A percentile compares a stretch with the other conserved stretches of the same genome.
Evolutionary conservation across 2,113 vertebrate species (phyloP).

Genomic region (Scolopax mira): DNA sequence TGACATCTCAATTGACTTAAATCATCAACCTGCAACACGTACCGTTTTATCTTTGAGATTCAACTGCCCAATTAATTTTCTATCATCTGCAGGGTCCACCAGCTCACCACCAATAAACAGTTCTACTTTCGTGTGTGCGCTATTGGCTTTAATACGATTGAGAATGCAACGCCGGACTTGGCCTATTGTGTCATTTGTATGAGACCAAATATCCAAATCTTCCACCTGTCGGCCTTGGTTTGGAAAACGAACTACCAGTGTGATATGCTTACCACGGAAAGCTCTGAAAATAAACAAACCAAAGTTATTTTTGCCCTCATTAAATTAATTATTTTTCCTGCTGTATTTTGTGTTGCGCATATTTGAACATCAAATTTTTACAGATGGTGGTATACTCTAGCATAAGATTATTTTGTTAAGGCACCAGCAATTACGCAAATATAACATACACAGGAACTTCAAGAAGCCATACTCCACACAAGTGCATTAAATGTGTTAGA

Average conservation of each 20-base stretch:
- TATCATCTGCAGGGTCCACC: conserved; percentile 96
- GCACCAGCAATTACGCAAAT: not conserved
- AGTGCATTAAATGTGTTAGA: not conserved
- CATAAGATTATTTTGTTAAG: not conserved
- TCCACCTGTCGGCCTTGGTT: conserved; percentile 98
- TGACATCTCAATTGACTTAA: not conserved
- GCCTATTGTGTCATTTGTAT: conserved; percentile 98
- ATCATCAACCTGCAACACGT: conserved; percentile 29
- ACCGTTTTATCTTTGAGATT: conserved; percentile 99
- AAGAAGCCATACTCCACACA: not conserved
- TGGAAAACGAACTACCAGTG: conserved; percentile 95
- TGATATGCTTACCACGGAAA: conserved; percentile 97
- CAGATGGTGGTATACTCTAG: not conserved
- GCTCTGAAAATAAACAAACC: conserved; percentile 78
- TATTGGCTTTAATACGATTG: conserved; percentile 96
- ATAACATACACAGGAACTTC: not conserved
- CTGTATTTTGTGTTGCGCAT: not conserved
- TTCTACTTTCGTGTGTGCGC: conserved; percentile 96
- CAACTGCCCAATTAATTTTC: conserved; percentile 96
- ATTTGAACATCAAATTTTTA: not conserved
- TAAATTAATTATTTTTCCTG: not conserved
- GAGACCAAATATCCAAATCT: conserved; percentile 98
- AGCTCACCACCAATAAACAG: conserved; percentile 96
- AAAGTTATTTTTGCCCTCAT: not conserved
- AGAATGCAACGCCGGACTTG: conserved; percentile 95